Evolutionary conservation across 2,797 vertebrate genomes (phyloP), one percentile per base, ranked within the genome.

Genomic region (Cercopithecus mitis): DNA sequence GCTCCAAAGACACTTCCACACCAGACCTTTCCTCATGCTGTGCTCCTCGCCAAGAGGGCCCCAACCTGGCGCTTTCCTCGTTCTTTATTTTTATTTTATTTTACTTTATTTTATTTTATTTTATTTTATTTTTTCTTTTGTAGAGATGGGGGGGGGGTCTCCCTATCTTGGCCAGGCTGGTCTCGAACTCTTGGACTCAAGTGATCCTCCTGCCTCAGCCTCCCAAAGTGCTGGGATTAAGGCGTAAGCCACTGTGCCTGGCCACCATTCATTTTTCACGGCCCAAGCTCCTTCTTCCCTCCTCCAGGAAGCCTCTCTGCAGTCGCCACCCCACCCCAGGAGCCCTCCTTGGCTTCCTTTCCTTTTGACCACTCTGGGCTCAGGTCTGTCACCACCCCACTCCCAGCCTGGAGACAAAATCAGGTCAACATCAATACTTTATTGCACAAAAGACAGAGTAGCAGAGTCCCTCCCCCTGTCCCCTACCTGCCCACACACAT

Each of bases 221-320:
- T 55, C 52, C 52, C 52, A 55, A 55, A 55, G 20, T 55, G 52
- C 52, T 55, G 52, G 52, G 52, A 55, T 55, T 55, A 55, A 55
- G 52, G 7, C 52, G 20, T 55, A 55, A 55, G 52, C 52, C 52
- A 55, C 20, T 55, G 52, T 55, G 52, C 20, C 20, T 20, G 7
- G 52, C 20, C 19, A 22, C 52, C 52, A 22, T 55, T 55, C 52
- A 55, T 55, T 55, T 55, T 55, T 55, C 52, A 55, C 64, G 43
- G 61, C 19, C 47, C 64, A 41, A 57, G 36, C 24, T 80, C 72
- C 36, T 25, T 22, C 10, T 55, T 17, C n/a, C 4, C 22, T 75
- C 52, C 55, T 88, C 72, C 64, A 81, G 45, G 58, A 94, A 87
- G 36, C 52, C 41, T 90, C 45, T 47, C 47, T 61, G 17, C 36